These are phyloP conservation scores for Drosophila tripunctata DNA, from an alignment of 2,888 invertebrate species.

Conservation along the genomic window DNA sequence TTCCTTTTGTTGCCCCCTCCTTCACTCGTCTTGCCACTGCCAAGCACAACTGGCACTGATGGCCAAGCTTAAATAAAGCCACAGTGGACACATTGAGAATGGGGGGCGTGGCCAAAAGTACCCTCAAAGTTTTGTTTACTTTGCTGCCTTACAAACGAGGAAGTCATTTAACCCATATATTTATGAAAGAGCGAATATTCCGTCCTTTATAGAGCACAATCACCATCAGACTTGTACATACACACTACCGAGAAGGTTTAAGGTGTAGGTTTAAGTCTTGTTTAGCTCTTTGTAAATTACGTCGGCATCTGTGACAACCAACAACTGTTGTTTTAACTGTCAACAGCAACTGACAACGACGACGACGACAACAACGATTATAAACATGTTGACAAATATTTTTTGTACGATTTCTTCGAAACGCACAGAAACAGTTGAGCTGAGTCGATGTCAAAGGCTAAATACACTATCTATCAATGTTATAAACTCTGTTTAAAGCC, in stretches of 20 bases:
- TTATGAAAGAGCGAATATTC: constrained; percentile 26
- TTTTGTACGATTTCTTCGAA: constrained; percentile 34
- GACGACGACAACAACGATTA: constrained; percentile 33
- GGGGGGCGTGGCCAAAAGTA: constrained; percentile 38
- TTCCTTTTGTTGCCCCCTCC: background rate
- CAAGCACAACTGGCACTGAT: constrained; percentile 47
- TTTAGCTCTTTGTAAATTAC: constrained; percentile 45
- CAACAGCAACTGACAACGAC: constrained; percentile 15
- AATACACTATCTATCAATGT: background rate
- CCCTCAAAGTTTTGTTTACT: constrained; percentile 54
- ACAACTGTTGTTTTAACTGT: constrained; percentile 21
- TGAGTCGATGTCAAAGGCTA: background rate
- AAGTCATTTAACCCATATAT: constrained; percentile 74
- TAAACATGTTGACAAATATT: constrained; percentile 72
- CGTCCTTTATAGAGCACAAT: constrained; percentile 28
- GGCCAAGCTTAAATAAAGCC: constrained; percentile 52
- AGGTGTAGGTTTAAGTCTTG: constrained; percentile 37
- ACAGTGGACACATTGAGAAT: constrained; percentile 34
- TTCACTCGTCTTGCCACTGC: constrained; percentile 13
- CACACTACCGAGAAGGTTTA: constrained; percentile 37
- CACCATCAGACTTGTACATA: background rate
- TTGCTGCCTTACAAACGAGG: constrained; percentile 48
- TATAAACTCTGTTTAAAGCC: background rate
- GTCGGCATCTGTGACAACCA: constrained; percentile 38
- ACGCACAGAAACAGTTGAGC: constrained; percentile 16